Base-by-base conservation (phyloP, 2,888 invertebrate genomes). In the Lydus trimaculatus region DNA sequence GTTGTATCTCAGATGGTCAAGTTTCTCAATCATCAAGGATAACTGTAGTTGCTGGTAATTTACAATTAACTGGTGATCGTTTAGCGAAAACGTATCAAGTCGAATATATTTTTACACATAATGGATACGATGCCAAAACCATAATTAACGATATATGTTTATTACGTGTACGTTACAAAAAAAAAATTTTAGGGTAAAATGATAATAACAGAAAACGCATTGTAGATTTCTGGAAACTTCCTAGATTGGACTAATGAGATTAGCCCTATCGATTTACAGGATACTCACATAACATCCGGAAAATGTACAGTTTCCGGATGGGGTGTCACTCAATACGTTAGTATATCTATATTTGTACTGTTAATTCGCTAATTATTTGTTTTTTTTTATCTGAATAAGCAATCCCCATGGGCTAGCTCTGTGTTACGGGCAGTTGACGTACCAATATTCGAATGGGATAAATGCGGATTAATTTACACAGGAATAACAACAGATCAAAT, bases 221-320 rank as follows among this genome's bases (percentile, higher is more conserved):
- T 25, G 48, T 64, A 69, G 69, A 65, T 69, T 65, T 39, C 52
- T 63, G 65, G 65, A 17, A 28, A 15, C 28, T 65, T 65, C 20
- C 59, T 48, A 11, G 61, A 67, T n/a, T 52, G 52, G 48, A 61
- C 64, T 0, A 25, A 61, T 7, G 25, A 64, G 3, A 58, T 69
- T 31, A 11, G 23, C 2, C 28, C 63, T 0, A 66, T 69, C 6
- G 61, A 60, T 20, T 63, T 66, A 31, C 43, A 65, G 13, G 20
- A 15, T 31, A 23, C 13, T 5, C 1, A 9, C 9, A 1, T 60
- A 20, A 63, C 11, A 2, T 20, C 17, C 20, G 66, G 66, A 15
- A 61, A 0, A 17, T 69, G 69, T 28, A 58, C 23, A n/a, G 69
- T 66, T 13, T 69, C 69, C n/a, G 69, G 69, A 13, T 69, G 69